Evolutionary conservation across 2,113 vertebrate species (phyloP), one percentile per base, ranked within the genome.

Genomic region (Australoheros scitulus): DNA sequence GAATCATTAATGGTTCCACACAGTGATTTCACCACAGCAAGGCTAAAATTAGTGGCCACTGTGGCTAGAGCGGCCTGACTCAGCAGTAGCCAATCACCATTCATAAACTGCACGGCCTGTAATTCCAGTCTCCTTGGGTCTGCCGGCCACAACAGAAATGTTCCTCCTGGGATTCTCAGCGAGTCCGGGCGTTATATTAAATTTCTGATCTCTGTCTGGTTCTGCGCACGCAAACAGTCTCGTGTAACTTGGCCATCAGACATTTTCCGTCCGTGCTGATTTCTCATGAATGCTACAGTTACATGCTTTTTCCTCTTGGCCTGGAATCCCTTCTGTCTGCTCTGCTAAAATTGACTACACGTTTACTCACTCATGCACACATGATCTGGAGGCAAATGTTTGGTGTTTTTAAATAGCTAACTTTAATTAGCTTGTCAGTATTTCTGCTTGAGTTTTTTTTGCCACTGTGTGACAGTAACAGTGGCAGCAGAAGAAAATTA

Each of bases 51-150:
- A 87, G 96, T 92, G 94, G 95, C 78, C 83, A 80, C 70, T 89
- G 92, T 92, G 93, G 83, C 90, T 82, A 89, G 86, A 95, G 90
- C 88, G 84, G 76, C 94, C 95, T 95, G 94, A 96, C 92, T 97
- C 95, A 96, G 95, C 96, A 94, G 91, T 90, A 90, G 77, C 79
- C 82, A 94, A 93, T 95, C 90, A 38, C 93, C 88, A 94, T 92
- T 93, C 93, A 90, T 86, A 95, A 94, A 95, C 94, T 95, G 90
- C 92, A 82, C 89, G 94, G 85, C 94, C 95, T 96, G 22, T 77
- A 91, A 92, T 91, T 85, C 92, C 81, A 89, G 83, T 81, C 90
- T 81, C 82, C 41, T 11, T 41, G 68, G 74, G 82, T 89, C 81
- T 43, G 92, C 77, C 86, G 76, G 61, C 14, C 95, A 94, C 95